These are phyloP conservation scores for Xiphias gladius DNA, from an alignment of 2,113 vertebrate genomes.

Conservation along the genomic window DNA sequence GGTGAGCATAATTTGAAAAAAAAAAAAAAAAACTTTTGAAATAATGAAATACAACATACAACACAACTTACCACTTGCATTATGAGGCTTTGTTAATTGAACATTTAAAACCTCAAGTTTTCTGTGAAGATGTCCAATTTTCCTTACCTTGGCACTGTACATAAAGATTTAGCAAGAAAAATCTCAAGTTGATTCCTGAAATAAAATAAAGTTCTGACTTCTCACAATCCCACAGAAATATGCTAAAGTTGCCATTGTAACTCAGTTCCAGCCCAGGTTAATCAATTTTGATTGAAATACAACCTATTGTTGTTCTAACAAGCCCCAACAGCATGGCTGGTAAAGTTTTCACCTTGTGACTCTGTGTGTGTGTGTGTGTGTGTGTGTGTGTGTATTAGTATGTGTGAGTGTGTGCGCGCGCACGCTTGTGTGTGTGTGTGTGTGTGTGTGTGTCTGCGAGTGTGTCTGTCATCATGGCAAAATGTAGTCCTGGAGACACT, in stretches of 20 bases:
- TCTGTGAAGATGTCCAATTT: not conserved
- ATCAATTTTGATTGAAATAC: constrained; percentile 35
- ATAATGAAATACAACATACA: not conserved
- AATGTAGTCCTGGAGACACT: no score
- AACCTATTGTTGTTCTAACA: not conserved
- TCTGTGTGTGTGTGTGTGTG: no score
- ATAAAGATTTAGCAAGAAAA: constrained; percentile 1
- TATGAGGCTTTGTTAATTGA: not conserved
- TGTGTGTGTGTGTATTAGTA: no score
- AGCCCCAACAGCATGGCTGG: no score
- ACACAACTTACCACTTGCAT: not conserved
- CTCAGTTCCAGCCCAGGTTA: constrained; percentile 4
- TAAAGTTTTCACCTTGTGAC: no score
- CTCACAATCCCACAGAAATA: constrained; percentile 9
- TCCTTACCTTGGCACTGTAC: not conserved
- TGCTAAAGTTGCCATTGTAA: constrained; percentile 49
- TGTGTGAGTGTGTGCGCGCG: no score
- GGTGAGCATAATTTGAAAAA: not conserved
- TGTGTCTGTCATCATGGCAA: no score
- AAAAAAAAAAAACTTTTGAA: not conserved
- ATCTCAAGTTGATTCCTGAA: constrained; percentile 29
- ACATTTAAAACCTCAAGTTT: not conserved
- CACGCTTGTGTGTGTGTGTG: no score
- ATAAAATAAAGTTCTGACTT: constrained; percentile 25
- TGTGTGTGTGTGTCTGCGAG: no score